Evolutionary conservation across 2,113 vertebrate species (phyloP), one percentile per base, ranked within the genome.

Genomic region (Syrmaticus mikado): DNA sequence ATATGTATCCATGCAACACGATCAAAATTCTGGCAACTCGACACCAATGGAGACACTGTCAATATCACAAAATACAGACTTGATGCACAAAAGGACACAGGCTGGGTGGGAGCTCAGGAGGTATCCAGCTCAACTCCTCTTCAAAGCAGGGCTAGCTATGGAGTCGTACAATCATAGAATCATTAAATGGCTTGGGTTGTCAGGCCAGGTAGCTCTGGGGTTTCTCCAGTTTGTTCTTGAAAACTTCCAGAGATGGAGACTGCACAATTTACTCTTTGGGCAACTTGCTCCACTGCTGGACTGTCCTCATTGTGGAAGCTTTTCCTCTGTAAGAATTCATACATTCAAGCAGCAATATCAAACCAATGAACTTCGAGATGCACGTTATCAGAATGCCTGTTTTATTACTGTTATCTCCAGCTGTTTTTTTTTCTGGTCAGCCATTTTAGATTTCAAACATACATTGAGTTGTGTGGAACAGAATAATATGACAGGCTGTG

Each of bases 261-360:
- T 48, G 27, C 17, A 40, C 20, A 27, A 16, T 15, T 10, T 82
- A 11, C 9, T 45, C 22, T 70, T 19, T 46, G 48, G 13, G 19
- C 7, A 64, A 71, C 14, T 27, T 40, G 6, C 27, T 76, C 20
- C 6, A 9, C 14, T 76, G 75, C 34, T 53, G 46, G 19, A 13
- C 27, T 28, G 13, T 10, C 60, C 14, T 52, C 1, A 46, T 22
- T 32, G 0, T 24, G 14, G 20, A 82, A 71, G 4, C 11, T 45
- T 80, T 80, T 11, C 0, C 9, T 62, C 12, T 60, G 8, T 34
- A 18, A 61, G 13, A 36, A 48, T 4, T 10, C 21, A 68, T 28
- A 25, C 13, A 8, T 76, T 65, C 40, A 24, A 8, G 61, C 53
- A 24, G 9, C 32, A 72, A 6, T 6, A 32, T 55, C 38, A 36